A percentile compares a stretch with the other conserved stretches of the same genome.
Conservation (phyloP, 1,140 invertebrate genomes). For the Ips typographus region DNA sequence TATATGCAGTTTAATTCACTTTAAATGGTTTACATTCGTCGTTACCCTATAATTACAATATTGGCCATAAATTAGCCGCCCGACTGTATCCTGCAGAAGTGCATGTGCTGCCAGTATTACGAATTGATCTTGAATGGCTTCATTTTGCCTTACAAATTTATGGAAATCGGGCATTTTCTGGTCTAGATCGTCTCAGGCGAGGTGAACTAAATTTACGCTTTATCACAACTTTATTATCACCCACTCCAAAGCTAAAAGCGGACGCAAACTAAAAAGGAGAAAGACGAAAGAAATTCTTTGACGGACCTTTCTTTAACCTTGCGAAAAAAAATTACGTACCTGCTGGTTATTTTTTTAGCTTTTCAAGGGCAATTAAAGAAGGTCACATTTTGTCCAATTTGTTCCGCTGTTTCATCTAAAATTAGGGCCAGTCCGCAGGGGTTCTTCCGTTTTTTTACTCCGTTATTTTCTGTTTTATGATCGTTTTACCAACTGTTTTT, state of each 20-base stretch:
- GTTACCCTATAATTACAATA: constrained; percentile 19
- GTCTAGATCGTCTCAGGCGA: neutral
- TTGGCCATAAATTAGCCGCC: constrained; percentile 9
- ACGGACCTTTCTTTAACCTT: constrained; percentile 8
- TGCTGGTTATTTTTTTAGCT: neutral
- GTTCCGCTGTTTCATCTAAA: constrained; percentile 7
- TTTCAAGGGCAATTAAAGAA: neutral
- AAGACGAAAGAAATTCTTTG: neutral
- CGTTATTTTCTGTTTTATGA: neutral
- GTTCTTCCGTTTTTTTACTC: constrained; percentile 15
- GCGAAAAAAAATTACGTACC: constrained; percentile 2
- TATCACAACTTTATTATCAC: neutral
- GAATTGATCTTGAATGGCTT: constrained; percentile 10
- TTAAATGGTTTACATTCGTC: constrained; percentile 19
- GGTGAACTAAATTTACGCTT: neutral
- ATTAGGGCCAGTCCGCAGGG: constrained; percentile 7
- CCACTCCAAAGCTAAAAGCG: neutral
- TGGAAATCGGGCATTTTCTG: neutral
- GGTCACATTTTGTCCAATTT: constrained; percentile 7
- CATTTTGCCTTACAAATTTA: constrained; percentile 10
- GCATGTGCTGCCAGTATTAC: constrained; percentile 6
- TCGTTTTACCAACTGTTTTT: neutral
- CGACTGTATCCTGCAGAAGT: constrained; percentile 11
- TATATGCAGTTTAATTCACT: constrained; percentile 22
- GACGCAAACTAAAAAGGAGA: neutral